These are phyloP conservation scores for Periophthalmodon schlosseri DNA, from an alignment of 2,113 vertebrate species.

Conservation along the genomic window DNA sequence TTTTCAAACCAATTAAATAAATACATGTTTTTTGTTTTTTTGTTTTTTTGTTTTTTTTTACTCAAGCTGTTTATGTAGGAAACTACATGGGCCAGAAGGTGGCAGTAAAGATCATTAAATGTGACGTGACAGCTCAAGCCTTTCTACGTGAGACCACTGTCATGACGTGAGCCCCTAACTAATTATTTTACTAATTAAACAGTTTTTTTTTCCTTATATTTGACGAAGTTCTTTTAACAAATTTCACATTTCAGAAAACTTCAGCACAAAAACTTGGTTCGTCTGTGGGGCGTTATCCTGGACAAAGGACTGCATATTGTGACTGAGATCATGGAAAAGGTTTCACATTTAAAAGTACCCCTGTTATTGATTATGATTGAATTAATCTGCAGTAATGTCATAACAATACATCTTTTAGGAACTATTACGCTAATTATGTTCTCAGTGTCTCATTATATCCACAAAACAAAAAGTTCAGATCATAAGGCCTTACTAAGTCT, in stretches of 20 bases:
- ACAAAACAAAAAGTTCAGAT: background rate
- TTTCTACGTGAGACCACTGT: slow-evolving; percentile 88
- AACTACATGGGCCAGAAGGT: slow-evolving; percentile 89
- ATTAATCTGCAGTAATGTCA: background rate
- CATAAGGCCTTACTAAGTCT: background rate
- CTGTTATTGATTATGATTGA: background rate
- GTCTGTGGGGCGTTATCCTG: slow-evolving; percentile 86
- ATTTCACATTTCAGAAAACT: slow-evolving; percentile 80
- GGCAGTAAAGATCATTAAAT: slow-evolving; percentile 93
- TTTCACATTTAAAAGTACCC: slow-evolving; percentile 42
- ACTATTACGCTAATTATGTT: background rate
- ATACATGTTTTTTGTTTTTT: too few relatives aligned
- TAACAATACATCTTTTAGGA: background rate
- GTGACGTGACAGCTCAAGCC: slow-evolving; percentile 88
- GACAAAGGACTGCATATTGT: slow-evolving; percentile 90
- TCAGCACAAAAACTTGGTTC: slow-evolving; percentile 88
- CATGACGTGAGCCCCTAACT: slow-evolving; percentile 85
- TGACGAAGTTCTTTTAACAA: background rate
- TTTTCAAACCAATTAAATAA: background rate
- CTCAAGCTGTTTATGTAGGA: slow-evolving; percentile 83
- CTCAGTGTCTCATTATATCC: background rate
- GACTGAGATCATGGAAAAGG: slow-evolving; percentile 94
- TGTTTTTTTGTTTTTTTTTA: background rate
- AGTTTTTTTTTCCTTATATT: background rate
- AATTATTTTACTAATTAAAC: background rate